phyloP scores from a whole-genome alignment of 2,113 vertebrate species.

The Mobula hypostoma region DNA sequence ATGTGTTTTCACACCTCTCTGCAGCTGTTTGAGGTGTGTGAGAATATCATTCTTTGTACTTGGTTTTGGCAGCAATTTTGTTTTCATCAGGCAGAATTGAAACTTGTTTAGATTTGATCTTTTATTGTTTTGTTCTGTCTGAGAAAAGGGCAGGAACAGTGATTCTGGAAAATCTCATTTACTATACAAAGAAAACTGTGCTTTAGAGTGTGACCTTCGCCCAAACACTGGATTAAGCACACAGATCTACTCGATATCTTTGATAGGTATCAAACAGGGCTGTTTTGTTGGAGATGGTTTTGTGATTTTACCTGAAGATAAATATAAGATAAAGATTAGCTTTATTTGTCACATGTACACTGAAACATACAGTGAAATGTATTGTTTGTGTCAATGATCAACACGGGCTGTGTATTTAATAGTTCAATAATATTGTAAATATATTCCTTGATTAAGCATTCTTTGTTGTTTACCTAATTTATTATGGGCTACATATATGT shows the following conservation, averaged over 20 bases:
- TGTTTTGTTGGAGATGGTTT: neutral
- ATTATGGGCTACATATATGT: too few species aligned
- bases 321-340: too few species aligned
- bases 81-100: constrained; percentile 10
- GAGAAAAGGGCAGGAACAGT: neutral
- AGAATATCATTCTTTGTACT: constrained; percentile 6
- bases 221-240: constrained; percentile 6
- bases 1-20: constrained; percentile 22
- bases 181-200: constrained; percentile 10
- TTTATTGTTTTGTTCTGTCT: neutral
- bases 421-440: too few species aligned
- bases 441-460: too few species aligned
- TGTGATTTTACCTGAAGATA: neutral
- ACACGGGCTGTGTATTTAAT: too few species aligned
- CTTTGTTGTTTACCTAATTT: too few species aligned
- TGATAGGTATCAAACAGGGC: neutral
- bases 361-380: too few species aligned
- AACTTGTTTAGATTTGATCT: constrained; percentile 20
- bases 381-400: too few species aligned
- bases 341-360: too few species aligned
- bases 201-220: neutral
- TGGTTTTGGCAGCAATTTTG: constrained; percentile 21
- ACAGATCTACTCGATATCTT: neutral
- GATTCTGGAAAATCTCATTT: neutral
- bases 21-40: constrained; percentile 19